These are phyloP conservation scores for Leptonema lineaticorne DNA, from an alignment of 1,140 invertebrate species.

Conservation along the genomic window DNA sequence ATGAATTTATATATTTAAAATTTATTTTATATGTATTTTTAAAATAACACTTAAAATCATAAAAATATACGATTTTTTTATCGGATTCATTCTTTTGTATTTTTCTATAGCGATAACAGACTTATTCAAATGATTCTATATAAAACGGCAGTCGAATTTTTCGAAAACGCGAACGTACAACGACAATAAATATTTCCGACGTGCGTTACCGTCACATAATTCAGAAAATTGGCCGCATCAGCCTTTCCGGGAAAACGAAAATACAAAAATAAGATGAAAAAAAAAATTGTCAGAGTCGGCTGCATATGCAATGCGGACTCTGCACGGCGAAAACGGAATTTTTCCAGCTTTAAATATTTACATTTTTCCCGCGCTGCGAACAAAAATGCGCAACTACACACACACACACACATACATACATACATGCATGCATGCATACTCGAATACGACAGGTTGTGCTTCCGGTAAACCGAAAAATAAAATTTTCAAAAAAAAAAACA, in stretches of 20 bases:
- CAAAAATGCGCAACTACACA: not conserved
- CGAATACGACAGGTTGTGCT: too few relatives aligned
- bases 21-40: too few relatives aligned
- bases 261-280: not conserved
- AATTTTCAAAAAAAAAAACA: not conserved
- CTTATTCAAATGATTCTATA: too few relatives aligned
- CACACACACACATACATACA: not conserved
- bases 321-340: not conserved
- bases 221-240: conserved; percentile 16
- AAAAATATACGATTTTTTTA: not conserved
- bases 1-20: too few relatives aligned
- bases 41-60: too few relatives aligned
- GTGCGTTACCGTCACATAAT: conserved; percentile 13
- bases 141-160: too few relatives aligned
- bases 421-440: not conserved
- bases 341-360: conserved; percentile 1
- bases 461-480: too few relatives aligned
- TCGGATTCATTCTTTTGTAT: too few relatives aligned
- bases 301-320: conserved; percentile 8
- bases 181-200: conserved; percentile 13
- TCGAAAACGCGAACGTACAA: not conserved
- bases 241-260: conserved; percentile 6
- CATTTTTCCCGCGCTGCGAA: not conserved
- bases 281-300: too few relatives aligned
- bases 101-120: too few relatives aligned